These are phyloP conservation scores for Caerostris extrusa DNA, from an alignment of 1,140 invertebrate species.

Conservation along the genomic window DNA sequence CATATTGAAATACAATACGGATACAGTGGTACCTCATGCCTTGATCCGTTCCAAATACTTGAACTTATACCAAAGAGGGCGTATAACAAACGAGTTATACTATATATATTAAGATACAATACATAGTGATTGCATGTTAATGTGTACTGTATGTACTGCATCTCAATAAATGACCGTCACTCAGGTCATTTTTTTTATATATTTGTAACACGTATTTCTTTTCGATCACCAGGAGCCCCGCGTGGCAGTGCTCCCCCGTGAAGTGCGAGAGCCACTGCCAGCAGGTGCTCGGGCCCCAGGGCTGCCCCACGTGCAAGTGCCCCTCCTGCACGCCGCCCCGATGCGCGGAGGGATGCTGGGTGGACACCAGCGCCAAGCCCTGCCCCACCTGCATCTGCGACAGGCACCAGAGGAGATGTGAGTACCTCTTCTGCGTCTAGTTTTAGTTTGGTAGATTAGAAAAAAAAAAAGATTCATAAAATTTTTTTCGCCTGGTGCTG, in stretches of 20 bases:
- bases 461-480: no score
- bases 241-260: conserved; percentile 16
- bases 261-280: conserved; percentile 5
- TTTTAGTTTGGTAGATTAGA: background rate
- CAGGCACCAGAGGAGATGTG: conserved; percentile 33
- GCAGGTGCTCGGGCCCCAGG: background rate
- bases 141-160: no score
- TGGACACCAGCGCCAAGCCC: conserved; percentile 32
- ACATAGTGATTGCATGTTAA: no score
- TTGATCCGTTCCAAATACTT: no score
- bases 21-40: no score
- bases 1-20: no score
- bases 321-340: conserved; percentile 18
- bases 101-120: no score
- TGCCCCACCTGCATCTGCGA: conserved; percentile 63
- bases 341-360: conserved; percentile 34
- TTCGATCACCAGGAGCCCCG: background rate
- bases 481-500: background rate
- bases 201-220: no score
- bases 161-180: no score
- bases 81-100: no score
- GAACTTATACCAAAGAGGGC: no score
- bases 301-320: conserved; percentile 50
- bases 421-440: background rate
- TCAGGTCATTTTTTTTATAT: no score